Conservation (phyloP, 37 sponge, comb jelly and placozoan genomes). For the Theonella swinhoei region DNA sequence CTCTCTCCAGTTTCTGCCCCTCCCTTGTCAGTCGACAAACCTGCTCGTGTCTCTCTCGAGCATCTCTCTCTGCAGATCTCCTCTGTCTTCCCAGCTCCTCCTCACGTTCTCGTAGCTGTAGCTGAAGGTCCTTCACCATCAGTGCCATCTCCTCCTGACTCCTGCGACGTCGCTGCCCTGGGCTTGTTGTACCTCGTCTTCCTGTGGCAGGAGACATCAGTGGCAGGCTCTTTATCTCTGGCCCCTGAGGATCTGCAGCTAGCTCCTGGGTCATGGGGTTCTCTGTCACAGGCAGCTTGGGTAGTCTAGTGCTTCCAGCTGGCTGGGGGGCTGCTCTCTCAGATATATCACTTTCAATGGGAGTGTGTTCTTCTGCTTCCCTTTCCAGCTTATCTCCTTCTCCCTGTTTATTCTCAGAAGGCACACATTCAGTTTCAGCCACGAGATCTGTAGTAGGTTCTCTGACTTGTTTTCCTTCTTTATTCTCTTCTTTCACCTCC, state of each 20-base stretch:
- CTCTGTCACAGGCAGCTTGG: too few species aligned
- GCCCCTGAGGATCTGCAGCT: not conserved
- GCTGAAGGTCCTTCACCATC: conserved; percentile 15
- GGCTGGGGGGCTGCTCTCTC: not conserved
- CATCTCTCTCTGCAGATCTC: not conserved
- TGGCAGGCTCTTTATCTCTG: not conserved
- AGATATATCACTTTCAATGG: not conserved
- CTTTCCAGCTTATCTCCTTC: too few species aligned
- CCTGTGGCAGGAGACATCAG: not conserved
- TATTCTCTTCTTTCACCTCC: not conserved
- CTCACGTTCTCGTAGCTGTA: conserved; percentile 22
- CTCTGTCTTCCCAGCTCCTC: conserved; percentile 17
- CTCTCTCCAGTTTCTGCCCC: conserved; percentile 67
- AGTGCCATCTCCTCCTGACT: not conserved
- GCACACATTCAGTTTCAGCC: not conserved
- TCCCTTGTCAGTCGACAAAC: conserved; percentile 55
- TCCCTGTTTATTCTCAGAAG: too few species aligned
- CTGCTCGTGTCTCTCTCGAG: conserved; percentile 56
- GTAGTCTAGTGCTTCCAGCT: too few species aligned
- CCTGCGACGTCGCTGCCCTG: too few species aligned
- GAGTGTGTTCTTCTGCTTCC: not conserved
- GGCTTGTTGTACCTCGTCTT: not conserved
- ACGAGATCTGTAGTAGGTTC: not conserved
- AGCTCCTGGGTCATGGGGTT: too few species aligned
- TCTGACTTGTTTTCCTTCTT: not conserved